Percentiles rank a stretch among this genome's conserved stretches.
These are phyloP conservation scores for Chorisops tibialis DNA, from an alignment of 2,888 invertebrate genomes.

Conservation along the genomic window DNA sequence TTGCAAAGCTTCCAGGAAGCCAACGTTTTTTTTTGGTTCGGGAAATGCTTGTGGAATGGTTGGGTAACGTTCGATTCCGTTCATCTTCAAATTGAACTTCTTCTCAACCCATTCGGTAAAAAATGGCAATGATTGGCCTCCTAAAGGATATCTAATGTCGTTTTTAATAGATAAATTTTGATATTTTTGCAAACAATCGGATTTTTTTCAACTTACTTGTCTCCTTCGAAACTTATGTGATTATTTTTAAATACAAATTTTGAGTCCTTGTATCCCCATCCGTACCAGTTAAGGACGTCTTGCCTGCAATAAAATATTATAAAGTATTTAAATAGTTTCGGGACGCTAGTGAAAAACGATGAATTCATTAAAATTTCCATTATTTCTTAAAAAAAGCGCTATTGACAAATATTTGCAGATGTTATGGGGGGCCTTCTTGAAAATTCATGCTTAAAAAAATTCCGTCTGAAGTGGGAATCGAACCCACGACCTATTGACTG, in stretches of 20 bases:
- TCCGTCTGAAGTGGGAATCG: no score
- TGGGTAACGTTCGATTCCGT: slow-evolving; percentile 42
- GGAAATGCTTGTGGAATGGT: slow-evolving; percentile 64
- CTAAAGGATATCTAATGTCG: slow-evolving; percentile 73
- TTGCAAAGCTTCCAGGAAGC: slow-evolving; percentile 60
- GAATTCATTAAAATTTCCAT: no score
- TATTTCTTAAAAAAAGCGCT: no score
- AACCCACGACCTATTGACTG: no score
- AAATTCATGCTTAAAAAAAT: no score
- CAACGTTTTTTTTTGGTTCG: slow-evolving; percentile 60
- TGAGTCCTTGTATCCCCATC: slow-evolving; percentile 99
- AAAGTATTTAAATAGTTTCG: no score
- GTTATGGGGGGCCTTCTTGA: no score
- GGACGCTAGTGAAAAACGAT: no score
- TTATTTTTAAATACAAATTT: slow-evolving; percentile 69
- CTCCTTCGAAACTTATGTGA: slow-evolving; percentile 73
- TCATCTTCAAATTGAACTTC: slow-evolving; percentile 63
- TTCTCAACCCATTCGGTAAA: slow-evolving; percentile 77
- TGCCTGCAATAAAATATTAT: no score
- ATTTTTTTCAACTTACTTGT: slow-evolving; percentile 60
- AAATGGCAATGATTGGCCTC: slow-evolving; percentile 65
- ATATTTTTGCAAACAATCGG: not conserved
- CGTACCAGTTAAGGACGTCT: slow-evolving; percentile 94
- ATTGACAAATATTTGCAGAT: no score
- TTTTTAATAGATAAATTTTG: not conserved